Evolutionary conservation across 2,888 invertebrate genomes (phyloP), one percentile per base, ranked within the genome.

Genomic region (Gymnosoma rotundatum): DNA sequence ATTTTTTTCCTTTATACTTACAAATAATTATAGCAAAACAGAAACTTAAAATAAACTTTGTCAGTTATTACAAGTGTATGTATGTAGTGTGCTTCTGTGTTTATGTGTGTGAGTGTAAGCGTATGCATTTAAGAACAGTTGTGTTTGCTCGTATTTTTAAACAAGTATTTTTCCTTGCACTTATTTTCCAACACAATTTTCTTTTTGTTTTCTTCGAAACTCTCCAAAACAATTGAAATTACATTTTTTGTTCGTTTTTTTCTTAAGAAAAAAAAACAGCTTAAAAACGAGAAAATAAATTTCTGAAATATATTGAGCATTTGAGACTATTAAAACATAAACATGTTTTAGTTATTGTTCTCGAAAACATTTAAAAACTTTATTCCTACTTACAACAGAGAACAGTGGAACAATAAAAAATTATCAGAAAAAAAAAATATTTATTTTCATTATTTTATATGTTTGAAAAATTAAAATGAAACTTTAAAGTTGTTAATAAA

Each of bases 161-260:
- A 38, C 25, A 52, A 70, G 3, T 45, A 25, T 56, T 78, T 58
- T 64, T 70, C n/a, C 45, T 56, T 45, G 58, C 60, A 66, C 56
- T 66, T 36, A 16, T 75, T 75, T 75, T 66, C 1, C 16, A 66
- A 18, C 36, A 58, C 18, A 56, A 75, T 7, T 67, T 66, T 58
- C 20, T 21, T 66, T 63, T n/a, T 18, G 64, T 70, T 58, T 14
- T 32, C 21, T 60, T 66, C 6, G 6, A 32, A 32, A 32, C 32
- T 32, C n/a, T 14, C 7, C 12, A 70, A 54, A 64, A 75, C 64
- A 76, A 70, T 66, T 76, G 70, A 63, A 80, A 82, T 10, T 72
- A 58, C 69, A 81, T 32, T 63, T 60, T 48, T 32, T 45, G 25
- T 36, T 54, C 18, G 25, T 32, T n/a, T 25, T 32, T 45, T 25